phyloP scores from a whole-genome alignment of 1,140 invertebrate genomes.

The Drosophila pandora region DNA sequence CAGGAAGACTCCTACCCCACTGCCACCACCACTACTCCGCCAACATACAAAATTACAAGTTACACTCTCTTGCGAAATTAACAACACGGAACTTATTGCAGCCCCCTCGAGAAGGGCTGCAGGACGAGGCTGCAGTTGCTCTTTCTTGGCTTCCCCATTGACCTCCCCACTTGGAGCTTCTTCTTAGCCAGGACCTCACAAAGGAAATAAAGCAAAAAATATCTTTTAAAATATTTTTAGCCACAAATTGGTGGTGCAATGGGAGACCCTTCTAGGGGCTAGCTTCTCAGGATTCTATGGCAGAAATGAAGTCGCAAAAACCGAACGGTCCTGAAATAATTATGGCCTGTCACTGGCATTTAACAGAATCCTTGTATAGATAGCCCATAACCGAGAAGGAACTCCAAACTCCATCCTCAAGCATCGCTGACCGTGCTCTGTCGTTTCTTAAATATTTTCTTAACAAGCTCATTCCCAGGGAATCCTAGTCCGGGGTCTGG shows the following conservation, averaged over 20 bases:
- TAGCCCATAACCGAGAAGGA: conserved; percentile 6
- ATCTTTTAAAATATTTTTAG: background rate
- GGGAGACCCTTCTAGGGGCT: too few species aligned
- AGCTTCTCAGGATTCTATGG: background rate
- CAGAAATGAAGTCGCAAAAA: background rate
- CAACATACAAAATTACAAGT: conserved; percentile 77
- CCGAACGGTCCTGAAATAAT: conserved; percentile 37
- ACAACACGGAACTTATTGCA: conserved; percentile 82
- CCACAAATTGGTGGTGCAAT: too few species aligned
- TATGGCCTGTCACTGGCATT: conserved; percentile 32
- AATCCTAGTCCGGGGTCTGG: conserved; percentile 6
- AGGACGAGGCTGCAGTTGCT: too few species aligned
- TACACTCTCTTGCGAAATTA: conserved; percentile 81
- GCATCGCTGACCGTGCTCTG: conserved; percentile 4
- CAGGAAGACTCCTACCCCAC: conserved; percentile 36
- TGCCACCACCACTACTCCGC: conserved; percentile 15
- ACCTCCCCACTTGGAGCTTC: too few species aligned
- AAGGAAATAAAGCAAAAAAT: background rate
- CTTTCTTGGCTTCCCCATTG: too few species aligned
- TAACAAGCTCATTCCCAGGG: conserved; percentile 45
- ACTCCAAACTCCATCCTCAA: conserved; percentile 38
- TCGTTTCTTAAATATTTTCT: conserved; percentile 68
- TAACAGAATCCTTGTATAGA: conserved; percentile 7
- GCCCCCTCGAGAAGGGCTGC: conserved; percentile 8
- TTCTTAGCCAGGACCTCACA: too few species aligned